phyloP scores from a whole-genome alignment of 92 coral and sea anemone genomes.

The Porites evermanni region DNA sequence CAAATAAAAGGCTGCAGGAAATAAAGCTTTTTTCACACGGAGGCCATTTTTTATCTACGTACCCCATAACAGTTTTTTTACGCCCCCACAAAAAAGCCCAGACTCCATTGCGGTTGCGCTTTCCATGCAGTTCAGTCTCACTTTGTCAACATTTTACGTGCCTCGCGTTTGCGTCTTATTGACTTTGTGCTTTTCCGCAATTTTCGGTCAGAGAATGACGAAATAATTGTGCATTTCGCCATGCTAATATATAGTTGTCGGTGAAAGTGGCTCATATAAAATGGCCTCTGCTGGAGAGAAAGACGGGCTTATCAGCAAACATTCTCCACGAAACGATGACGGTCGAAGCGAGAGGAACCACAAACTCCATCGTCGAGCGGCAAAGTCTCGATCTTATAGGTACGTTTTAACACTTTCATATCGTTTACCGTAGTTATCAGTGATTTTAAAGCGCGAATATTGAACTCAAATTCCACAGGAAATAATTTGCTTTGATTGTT shows the following conservation, averaged over 20 bases:
- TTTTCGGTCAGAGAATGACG: conserved; percentile 27
- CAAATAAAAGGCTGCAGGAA: not conserved
- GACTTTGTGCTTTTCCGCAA: conserved; percentile 22
- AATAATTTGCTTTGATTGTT: conserved; percentile 26
- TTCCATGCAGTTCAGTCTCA: not conserved
- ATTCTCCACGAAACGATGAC: conserved; percentile 18
- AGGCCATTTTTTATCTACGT: not conserved
- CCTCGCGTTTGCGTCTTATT: conserved; percentile 27
- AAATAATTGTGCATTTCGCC: conserved; percentile 24
- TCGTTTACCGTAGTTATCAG: conserved; percentile 24
- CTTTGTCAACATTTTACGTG: conserved; percentile 40
- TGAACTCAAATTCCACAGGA: conserved; percentile 14
- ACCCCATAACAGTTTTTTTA: not conserved
- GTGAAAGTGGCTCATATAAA: conserved; percentile 17
- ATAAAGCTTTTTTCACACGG: not conserved
- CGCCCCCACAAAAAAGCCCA: conserved; percentile 56
- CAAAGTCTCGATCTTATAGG: conserved; percentile 77
- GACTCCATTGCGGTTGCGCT: conserved; percentile 34
- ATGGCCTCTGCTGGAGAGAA: conserved; percentile 50
- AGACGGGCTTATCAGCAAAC: not conserved
- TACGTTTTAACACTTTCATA: conserved; percentile 47
- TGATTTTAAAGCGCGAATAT: conserved; percentile 16
- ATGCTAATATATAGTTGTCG: conserved; percentile 20
- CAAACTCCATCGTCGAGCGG: conserved; percentile 66
- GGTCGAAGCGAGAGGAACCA: conserved; percentile 39